phyloP scores from a whole-genome alignment of 2,113 vertebrate genomes.

The Otolemur garnettii region DNA sequence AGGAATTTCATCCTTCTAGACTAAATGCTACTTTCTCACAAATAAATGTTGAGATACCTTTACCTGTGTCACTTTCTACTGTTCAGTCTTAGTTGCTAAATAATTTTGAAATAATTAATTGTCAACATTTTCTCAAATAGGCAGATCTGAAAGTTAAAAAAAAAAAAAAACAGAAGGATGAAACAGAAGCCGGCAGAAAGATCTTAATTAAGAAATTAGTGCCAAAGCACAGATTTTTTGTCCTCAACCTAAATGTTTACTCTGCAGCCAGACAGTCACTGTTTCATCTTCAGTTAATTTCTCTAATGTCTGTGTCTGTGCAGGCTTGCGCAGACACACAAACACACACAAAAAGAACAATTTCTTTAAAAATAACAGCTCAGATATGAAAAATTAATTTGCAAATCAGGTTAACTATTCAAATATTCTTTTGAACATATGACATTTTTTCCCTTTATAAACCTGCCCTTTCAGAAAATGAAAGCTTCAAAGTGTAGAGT shows the following conservation, averaged over 20 bases:
- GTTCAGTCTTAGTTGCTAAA: background rate
- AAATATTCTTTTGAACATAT: background rate
- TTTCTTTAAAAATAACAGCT: conserved; percentile 11
- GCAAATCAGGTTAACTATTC: background rate
- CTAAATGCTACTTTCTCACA: background rate
- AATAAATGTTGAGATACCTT: background rate
- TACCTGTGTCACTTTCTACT: background rate
- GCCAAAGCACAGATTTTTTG: background rate
- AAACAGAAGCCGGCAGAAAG: background rate
- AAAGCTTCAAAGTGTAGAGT: background rate
- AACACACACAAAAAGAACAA: background rate
- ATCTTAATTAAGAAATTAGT: conserved; percentile 1
- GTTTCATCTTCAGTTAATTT: conserved; percentile 2
- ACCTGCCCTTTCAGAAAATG: background rate
- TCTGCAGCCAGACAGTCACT: background rate
- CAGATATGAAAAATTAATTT: background rate
- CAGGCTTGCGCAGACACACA: background rate
- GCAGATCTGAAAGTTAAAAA: conserved; percentile 4
- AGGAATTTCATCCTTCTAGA: background rate
- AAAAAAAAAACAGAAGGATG: background rate
- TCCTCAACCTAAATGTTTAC: background rate
- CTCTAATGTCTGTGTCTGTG: background rate
- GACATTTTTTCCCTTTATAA: background rate
- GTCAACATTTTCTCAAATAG: background rate
- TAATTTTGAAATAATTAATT: conserved; percentile 20